Percentiles rank a stretch among this genome's conserved stretches.
These are phyloP conservation scores for Ellobius talpinus DNA, from an alignment of 2,113 vertebrate genomes.

Conservation along the genomic window DNA sequence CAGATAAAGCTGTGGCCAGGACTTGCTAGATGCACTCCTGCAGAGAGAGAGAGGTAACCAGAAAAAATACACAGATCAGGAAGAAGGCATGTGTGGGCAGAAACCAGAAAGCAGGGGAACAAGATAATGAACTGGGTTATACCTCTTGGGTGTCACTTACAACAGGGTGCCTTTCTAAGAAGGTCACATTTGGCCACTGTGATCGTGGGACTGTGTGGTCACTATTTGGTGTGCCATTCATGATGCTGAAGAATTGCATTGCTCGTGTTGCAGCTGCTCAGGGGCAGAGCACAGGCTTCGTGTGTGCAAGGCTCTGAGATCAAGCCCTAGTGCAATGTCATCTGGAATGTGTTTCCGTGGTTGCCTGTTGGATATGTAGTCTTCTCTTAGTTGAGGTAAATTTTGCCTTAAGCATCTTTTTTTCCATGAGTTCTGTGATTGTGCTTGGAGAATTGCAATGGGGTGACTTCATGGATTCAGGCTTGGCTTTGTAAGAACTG, in stretches of 20 bases:
- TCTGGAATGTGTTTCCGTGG: background rate
- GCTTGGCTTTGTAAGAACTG: background rate
- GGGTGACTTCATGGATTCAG: slow-evolving; percentile 9
- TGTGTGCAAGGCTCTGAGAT: background rate
- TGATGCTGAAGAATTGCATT: slow-evolving; percentile 9
- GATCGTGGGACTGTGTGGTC: background rate
- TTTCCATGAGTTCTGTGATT: background rate
- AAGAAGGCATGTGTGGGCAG: background rate
- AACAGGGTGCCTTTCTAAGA: background rate
- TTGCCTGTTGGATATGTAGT: background rate
- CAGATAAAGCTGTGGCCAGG: background rate
- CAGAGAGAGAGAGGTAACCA: background rate
- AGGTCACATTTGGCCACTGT: background rate
- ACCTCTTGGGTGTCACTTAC: background rate
- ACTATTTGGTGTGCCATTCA: background rate
- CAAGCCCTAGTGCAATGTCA: background rate
- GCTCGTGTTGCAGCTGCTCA: background rate
- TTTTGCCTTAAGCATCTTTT: background rate
- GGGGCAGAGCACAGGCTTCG: background rate
- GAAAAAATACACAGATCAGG: background rate
- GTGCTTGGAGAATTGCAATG: background rate
- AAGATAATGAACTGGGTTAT: background rate
- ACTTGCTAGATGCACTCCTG: background rate
- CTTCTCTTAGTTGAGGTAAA: background rate
- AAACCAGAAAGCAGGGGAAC: background rate